Evolutionary conservation across 2,797 vertebrate genomes (phyloP), one percentile per base, ranked within the genome.

Genomic region (Acanthopagrus latus): DNA sequence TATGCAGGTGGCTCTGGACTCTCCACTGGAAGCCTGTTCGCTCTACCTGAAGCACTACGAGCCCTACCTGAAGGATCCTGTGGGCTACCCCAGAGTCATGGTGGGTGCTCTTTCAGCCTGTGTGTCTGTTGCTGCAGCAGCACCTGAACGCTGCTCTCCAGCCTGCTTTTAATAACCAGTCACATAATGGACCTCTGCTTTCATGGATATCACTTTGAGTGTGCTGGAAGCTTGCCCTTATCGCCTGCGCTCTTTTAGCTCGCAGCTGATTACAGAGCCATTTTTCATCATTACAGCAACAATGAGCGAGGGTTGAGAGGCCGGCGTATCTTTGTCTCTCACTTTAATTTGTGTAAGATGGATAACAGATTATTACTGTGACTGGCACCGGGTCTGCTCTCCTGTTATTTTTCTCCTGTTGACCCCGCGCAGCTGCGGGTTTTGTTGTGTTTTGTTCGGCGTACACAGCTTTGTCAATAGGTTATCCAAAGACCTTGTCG

Each of bases 41-140:
- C 66, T 88, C 58, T 98, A 99, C 81, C 87, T 96, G 71, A 95
- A 92, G 85, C 95, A 96, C 62, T 97, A 94, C 4, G 97, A 99
- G 68, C 97, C 96, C 0, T 98, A 98, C 90, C 93, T 98, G 88
- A 95, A 95, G 23, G 97, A 99, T 84, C 97, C 97, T 0, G 96
- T 96, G 48, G 96, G 95, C 57, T 98, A 96, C 83, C 96, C 97
- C 78, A 97, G 95, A 89, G 94, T 97, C 52, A 97, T 97, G 97
- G 97, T 97, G 82, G 92, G 95, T 74, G 29, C 20, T 62, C 54
- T 43, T 48, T 60, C 25, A 41, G 14, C 16, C 43, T 41, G 17
- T 66, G 13, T 47, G 21, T 52, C 41, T 51, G 33, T 38, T 38
- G 58, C 66, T 20, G 18, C 79, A 52, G 55, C 63, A 62, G 68